Evolutionary conservation across 1,140 invertebrate species (phyloP), one percentile per base, ranked within the genome.

Genomic region (Neotoxoptera formosana): DNA sequence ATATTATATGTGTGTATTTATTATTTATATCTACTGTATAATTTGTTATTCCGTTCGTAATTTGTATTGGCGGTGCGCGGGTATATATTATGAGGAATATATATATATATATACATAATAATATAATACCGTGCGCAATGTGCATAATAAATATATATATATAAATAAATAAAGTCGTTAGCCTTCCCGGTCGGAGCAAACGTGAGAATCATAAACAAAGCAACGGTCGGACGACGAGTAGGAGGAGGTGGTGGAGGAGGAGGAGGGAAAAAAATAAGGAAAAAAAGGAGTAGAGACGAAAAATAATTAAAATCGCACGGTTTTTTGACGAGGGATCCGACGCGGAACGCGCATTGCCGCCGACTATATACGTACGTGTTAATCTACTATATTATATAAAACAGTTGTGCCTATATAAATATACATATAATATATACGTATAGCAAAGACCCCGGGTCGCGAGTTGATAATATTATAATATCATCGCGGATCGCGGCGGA

Each of bases 231-330:
- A 36, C 25, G 53, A 83, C 34, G 48, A 86, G n/a, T n/a, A n/a
- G n/a, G n/a, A n/a, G n/a, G n/a, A n/a, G n/a, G n/a, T n/a, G n/a
- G n/a, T n/a, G n/a, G n/a, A n/a, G n/a, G n/a, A n/a, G n/a, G n/a
- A n/a, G n/a, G n/a, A n/a, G n/a, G n/a, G 67, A 25, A 87, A 53
- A 53, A 60, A 76, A 76, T 53, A 76, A 67, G 6, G 21, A 93
- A 83, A 86, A 53, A 81, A 87, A 86, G 30, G 25, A 88, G 91
- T 86, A 67, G n/a, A 48, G 87, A 60, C 81, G 83, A 93, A 93
- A 91, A 91, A 94, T 93, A 93, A 93, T 93, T 84, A 93, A 93
- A 93, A 93, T 93, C 91, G 91, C 91, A 53, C 91, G 91, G 91
- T 84, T 84, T 92, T 83, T 83, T 41, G 91, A 92, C 91, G 91